Conservation (phyloP, 2,888 invertebrate genomes). For the Scaptomyza flava region DNA sequence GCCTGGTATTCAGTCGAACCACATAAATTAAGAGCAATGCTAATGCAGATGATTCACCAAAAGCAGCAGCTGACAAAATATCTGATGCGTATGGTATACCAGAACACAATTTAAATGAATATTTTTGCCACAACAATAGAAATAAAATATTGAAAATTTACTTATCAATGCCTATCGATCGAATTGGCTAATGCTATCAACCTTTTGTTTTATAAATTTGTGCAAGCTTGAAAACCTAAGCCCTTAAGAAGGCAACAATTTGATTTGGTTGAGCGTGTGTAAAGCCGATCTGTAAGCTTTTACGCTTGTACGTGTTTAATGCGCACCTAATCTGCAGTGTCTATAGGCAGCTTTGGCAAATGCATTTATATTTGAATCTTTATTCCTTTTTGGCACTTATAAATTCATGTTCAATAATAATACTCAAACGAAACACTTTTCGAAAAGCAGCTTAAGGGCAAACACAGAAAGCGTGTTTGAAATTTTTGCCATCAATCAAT, state of each 20-base stretch:
- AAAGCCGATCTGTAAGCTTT: constrained; percentile 45
- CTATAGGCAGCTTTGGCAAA: constrained; percentile 38
- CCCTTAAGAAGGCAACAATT: constrained; percentile 33
- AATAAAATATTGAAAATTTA: no score
- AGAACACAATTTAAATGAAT: background rate
- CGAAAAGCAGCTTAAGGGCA: constrained; percentile 12
- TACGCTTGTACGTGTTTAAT: constrained; percentile 39
- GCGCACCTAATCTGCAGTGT: constrained; percentile 43
- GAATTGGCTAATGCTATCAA: background rate
- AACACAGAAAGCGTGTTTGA: no score
- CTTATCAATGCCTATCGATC: no score
- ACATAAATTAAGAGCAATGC: constrained; percentile 35
- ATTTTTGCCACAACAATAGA: no score
- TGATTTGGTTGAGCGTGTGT: constrained; percentile 6
- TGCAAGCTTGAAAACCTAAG: background rate
- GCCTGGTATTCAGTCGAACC: constrained; percentile 17
- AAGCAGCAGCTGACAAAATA: constrained; percentile 7
- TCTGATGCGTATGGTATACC: background rate
- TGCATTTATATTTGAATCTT: constrained; percentile 21
- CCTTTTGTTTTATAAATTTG: background rate
- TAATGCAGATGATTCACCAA: constrained; percentile 38
- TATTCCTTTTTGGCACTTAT: constrained; percentile 15
- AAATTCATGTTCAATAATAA: constrained; percentile 11
- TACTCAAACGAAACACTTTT: background rate
- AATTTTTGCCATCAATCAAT: background rate